These are phyloP conservation scores for Spilogale gracilis DNA, from an alignment of 2,113 vertebrate genomes.

Conservation along the genomic window DNA sequence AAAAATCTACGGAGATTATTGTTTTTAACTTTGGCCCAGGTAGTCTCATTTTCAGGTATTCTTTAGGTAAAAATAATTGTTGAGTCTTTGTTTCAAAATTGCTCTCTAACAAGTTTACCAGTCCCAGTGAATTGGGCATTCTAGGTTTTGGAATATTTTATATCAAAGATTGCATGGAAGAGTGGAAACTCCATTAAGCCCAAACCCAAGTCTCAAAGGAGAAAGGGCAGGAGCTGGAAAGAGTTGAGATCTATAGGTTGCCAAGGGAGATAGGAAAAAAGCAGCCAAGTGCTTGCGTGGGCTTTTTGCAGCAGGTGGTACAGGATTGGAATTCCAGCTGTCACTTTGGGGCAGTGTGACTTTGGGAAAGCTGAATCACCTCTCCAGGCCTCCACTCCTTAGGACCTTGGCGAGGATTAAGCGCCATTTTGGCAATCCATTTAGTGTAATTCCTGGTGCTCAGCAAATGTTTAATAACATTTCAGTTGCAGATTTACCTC, in stretches of 20 bases:
- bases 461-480: background rate
- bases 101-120: background rate
- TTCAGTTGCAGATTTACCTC: background rate
- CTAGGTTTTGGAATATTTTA: background rate
- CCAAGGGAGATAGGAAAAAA: background rate
- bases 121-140: background rate
- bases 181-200: background rate
- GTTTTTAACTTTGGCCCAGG: slow-evolving; percentile 8
- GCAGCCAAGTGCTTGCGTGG: background rate
- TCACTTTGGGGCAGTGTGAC: background rate
- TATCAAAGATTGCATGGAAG: background rate
- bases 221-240: background rate
- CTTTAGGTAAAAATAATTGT: background rate
- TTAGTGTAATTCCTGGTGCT: background rate
- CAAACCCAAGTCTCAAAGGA: background rate
- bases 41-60: background rate
- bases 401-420: background rate
- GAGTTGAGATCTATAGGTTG: background rate
- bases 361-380: background rate
- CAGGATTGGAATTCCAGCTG: background rate
- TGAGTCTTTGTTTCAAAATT: background rate
- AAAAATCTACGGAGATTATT: background rate
- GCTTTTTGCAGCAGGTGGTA: background rate
- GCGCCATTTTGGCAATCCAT: background rate
- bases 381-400: background rate